A percentile compares a stretch with the other conserved stretches of the same genome.
Conservation (phyloP, 2,113 vertebrate species). For the Eclectus roratus region DNA sequence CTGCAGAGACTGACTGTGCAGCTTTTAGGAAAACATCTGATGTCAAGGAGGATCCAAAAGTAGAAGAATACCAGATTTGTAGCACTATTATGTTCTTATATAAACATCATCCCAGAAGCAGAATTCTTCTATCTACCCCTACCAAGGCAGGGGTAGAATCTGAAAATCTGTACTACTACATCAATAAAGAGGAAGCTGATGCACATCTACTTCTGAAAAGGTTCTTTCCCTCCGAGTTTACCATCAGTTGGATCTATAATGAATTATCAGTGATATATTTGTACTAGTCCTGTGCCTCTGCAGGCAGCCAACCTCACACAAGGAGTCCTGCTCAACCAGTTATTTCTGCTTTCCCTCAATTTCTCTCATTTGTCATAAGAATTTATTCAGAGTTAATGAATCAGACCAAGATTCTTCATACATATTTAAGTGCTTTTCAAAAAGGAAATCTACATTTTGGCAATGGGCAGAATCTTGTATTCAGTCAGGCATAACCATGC, state of each 20-base stretch:
- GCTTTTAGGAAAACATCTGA: neutral
- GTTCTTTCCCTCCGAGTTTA: neutral
- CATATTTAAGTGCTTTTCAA: constrained; percentile 11
- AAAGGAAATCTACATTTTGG: neutral
- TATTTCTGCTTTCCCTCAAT: constrained; percentile 2
- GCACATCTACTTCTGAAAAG: neutral
- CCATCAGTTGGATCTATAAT: neutral
- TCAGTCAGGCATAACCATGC: constrained; percentile 12
- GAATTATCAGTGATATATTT: neutral
- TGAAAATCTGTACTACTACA: neutral
- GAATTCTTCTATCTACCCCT: neutral
- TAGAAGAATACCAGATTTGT: neutral
- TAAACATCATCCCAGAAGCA: neutral
- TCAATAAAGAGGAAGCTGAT: neutral
- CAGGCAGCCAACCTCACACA: neutral
- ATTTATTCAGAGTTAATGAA: constrained; percentile 48
- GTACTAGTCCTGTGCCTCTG: neutral
- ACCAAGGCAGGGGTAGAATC: too few species aligned
- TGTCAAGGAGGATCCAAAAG: neutral
- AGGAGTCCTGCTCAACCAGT: neutral
- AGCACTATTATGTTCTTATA: neutral
- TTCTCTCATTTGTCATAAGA: neutral
- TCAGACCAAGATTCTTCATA: constrained; percentile 3
- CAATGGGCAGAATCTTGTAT: neutral
- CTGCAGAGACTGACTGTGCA: neutral